Conservation (phyloP, 1,140 invertebrate species). For the Samia ricini region DNA sequence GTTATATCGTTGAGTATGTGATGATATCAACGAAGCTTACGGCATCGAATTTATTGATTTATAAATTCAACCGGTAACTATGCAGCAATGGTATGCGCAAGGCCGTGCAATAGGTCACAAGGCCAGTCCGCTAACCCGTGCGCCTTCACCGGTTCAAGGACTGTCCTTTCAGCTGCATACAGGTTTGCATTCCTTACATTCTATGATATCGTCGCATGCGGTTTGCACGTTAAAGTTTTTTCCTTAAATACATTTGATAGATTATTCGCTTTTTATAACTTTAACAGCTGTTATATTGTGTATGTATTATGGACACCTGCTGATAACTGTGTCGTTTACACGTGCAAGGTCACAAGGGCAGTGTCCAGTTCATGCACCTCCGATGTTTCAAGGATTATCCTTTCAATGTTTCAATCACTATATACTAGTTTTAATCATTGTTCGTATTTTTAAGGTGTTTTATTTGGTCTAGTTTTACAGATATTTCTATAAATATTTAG, state of each 20-base stretch:
- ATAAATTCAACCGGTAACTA: background rate
- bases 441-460: no score
- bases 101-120: conserved; percentile 63
- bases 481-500: no score
- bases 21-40: background rate
- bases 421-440: no score
- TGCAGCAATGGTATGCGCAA: conserved; percentile 39
- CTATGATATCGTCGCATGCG: conserved; percentile 5
- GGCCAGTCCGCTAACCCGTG: conserved; percentile 52
- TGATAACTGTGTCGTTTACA: background rate
- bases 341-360: background rate
- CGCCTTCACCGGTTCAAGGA: conserved; percentile 42
- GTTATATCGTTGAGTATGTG: no score
- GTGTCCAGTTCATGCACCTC: background rate
- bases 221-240: background rate
- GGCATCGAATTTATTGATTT: background rate
- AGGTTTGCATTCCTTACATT: conserved; percentile 15
- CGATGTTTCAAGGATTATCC: conserved; percentile 17
- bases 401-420: conserved; percentile 4
- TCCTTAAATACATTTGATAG: background rate
- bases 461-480: no score
- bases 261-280: background rate
- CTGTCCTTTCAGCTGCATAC: conserved; percentile 46
- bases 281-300: background rate
- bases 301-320: background rate